Evolutionary conservation across 2,113 vertebrate genomes (phyloP), one percentile per base, ranked within the genome.

Genomic region (Gymnogyps californianus): DNA sequence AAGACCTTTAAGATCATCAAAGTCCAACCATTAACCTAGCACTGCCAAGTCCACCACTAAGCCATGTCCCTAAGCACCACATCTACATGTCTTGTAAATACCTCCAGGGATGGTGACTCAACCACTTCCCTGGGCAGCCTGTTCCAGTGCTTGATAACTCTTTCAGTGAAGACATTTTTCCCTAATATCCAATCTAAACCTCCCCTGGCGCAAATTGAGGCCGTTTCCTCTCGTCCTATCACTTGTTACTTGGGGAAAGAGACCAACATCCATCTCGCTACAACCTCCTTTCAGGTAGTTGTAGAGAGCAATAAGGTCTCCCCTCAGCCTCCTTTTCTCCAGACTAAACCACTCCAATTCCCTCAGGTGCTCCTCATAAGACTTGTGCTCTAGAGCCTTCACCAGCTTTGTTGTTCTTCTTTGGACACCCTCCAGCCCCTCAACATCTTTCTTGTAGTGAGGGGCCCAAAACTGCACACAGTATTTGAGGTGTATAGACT

Each of bases 341-440:
- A 71, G 57, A 3, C 65, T 66, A 11, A 72, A 66, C 51, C 28
- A 3, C 15, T 8, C 51, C 51, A 16, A 25, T 6, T 28, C 26
- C 51, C 38, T 38, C 38, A 38, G 38, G 38, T 38, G 38, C 7
- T 38, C 38, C 38, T 38, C 38, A 38, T 38, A 1, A 15, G 28
- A 32, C 70, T 72, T 40, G 28, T 32, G 7, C 28, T 72, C 70
- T 16, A 51, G 21, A 6, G 2, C 31, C 34, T 31, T 29, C 19
- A 46, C 25, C 64, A 82, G 15, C 62, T 47, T 52, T 0, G 0
- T 32, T 64, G 57, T 29, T 36, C 38, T 54, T 2, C 65, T 29
- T 21, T 55, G 77, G 26, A 44, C 19, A 31, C 0, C 0, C 46
- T 49, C 12, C 36, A 67, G 72, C n/a, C 10, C n/a, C 32, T 78